Evolutionary conservation across 1,140 invertebrate genomes (phyloP).

Genomic region (Aphelinus atriplicis): DNA sequence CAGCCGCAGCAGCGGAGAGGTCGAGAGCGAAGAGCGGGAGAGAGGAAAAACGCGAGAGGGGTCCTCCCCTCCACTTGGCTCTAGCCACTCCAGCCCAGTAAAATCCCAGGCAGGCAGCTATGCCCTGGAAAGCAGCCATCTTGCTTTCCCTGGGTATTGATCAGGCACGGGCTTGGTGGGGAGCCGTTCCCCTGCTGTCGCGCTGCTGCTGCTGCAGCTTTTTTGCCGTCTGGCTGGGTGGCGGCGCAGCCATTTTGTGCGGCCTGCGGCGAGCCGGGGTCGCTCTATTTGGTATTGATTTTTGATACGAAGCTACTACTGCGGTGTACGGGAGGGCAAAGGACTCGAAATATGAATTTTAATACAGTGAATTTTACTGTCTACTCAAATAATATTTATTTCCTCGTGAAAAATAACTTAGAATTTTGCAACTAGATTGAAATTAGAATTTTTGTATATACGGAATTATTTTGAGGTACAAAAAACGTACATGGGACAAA

Average conservation of each 20-base stretch:
- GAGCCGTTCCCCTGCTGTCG: conserved; percentile 13
- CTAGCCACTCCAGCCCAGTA: conserved; percentile 45
- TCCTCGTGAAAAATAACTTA: too few relatives aligned
- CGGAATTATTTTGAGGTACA: too few relatives aligned
- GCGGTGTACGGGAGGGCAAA: too few relatives aligned
- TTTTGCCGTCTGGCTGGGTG: conserved; percentile 38
- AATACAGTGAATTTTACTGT: too few relatives aligned
- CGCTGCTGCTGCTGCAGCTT: conserved; percentile 8
- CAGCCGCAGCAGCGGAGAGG: conserved; percentile 9
- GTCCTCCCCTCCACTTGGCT: conserved; percentile 38
- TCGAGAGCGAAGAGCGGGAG: not conserved
- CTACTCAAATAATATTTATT: too few relatives aligned
- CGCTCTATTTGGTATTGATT: conserved; percentile 40
- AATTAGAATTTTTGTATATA: too few relatives aligned
- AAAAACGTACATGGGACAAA: too few relatives aligned
- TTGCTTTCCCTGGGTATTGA: conserved; percentile 65
- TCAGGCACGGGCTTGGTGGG: conserved; percentile 8
- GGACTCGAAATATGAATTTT: too few relatives aligned
- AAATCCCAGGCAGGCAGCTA: conserved; percentile 54
- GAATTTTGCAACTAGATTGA: too few relatives aligned
- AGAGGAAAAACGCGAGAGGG: conserved; percentile 20
- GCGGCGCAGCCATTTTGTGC: not conserved
- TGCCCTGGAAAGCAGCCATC: conserved; percentile 65
- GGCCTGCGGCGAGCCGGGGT: conserved; percentile 17
- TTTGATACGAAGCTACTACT: too few relatives aligned